A percentile compares a stretch with the other conserved stretches of the same genome.
phyloP scores from a whole-genome alignment of 2,113 vertebrate species.

The human region GRCh38 chr16:50134001-50134500 shows the following conservation, averaged over 20 bases:
- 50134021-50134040: no score
- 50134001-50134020: no score
- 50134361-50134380: not conserved
- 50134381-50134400: no score
- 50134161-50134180: not conserved
- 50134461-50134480: not conserved
- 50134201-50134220: not conserved
- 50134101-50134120: no score
- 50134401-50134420: not conserved
- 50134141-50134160: not conserved
- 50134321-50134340: not conserved
- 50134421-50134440: not conserved
- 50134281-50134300: not conserved
- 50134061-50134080: no score
- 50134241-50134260: not conserved
- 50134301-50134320: not conserved
- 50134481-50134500: not conserved
- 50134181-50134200: not conserved
- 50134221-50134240: not conserved
- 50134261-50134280: not conserved
- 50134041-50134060: no score
- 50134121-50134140: no score
- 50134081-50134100: no score
- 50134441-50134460: no score
- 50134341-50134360: not conserved